Base-by-base conservation (phyloP, 2,888 invertebrate species). In the Dugesia japonica region DNA sequence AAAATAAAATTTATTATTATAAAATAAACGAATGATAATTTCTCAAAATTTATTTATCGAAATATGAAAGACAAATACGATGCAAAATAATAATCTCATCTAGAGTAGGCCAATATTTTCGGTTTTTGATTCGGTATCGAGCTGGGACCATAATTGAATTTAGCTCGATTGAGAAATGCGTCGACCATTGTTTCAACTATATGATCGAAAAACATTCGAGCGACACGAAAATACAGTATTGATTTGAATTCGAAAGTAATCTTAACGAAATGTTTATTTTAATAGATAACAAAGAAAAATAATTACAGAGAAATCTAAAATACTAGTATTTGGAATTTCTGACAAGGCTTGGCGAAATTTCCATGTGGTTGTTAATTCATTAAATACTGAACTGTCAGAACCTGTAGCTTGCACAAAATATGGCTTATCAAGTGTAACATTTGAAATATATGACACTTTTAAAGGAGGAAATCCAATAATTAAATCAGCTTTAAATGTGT, bases 151-250 rank as follows among this genome's bases (percentile, higher is more conserved):
- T 90, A 90, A 78, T 93, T 86, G 79, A 85, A 86, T 76, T 88
- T 87, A 0, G 92, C 94, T 85, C 95, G 91, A 79, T 88, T 87
- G 71, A 93, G 88, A 85, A 97, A 97, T 1, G 95, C 94, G 79
- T 88, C 88, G 82, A 95, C 94, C 93, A 94, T 97, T 86, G 92
- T 91, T 81, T 90, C 87, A n/a, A 94, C 93, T 71, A 95, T 89
- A 86, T 92, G 90, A 84, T 95, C 93, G 84, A 98, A 97, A 85
- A 98, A 94, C 82, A 94, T 87, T 85, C 91, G 89, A 0, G 94
- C 91, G 79, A 97, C 84, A 80, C 92, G 89, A 42, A 93, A 92
- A 84, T 97, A 92, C 42, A 97, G 85, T 0, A 88, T 85, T 0
- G 93, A 94, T 78, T 89, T 89, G 83, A 98, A 97, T 85, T 94